Base-by-base conservation (phyloP, 1,140 invertebrate species). In the Drosophila sulfurigaster region DNA sequence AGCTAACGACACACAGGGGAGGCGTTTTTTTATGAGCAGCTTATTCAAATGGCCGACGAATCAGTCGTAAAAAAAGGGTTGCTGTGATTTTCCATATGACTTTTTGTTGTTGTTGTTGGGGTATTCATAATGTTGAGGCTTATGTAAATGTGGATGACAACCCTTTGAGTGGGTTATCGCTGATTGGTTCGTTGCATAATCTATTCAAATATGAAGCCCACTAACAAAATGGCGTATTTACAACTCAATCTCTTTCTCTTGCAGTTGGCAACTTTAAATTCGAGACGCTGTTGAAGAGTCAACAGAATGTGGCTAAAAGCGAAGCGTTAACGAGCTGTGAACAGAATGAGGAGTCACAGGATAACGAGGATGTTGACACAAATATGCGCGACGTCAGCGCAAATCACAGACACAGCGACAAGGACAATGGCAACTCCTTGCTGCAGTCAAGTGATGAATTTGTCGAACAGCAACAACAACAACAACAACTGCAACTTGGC, bases 331-430 rank as follows among this genome's bases (percentile, higher is more conserved):
- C 82, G 63, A 86, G 67, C 49, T 52, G 63, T 43, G 52, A 15
- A 5, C 38, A 57, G 49, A 5, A 15, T 7, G 1, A 8, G 5
- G 11, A 1, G 25, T 3, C 25, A 7, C 11, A 16, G 13, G 6
- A 52, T 52, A 52, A 83, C 77, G 79, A 73, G 69, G 81, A 54
- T 87, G 74, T 90, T 81, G 85, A 89, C 85, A 86, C 79, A 90
- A 90, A 90, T 89, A 89, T 85, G 81, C 85, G 87, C 82, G 67
- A 82, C 74, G 87, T 91, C 82, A 90, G 86, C 86, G 58, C 68
- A 70, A 91, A 85, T 86, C 79, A 78, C 49, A 64, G 77, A 59
- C 41, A 35, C 49, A 73, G 71, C 20, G 56, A 13, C 43, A 72
- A 51, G 60, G 72, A 79, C 66, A 78, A 78, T 77, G 65, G 30